A percentile compares a stretch with the other conserved stretches of the same genome.
Evolutionary conservation across 2,113 vertebrate species (phyloP).

Genomic region (Erythrocebus patas): DNA sequence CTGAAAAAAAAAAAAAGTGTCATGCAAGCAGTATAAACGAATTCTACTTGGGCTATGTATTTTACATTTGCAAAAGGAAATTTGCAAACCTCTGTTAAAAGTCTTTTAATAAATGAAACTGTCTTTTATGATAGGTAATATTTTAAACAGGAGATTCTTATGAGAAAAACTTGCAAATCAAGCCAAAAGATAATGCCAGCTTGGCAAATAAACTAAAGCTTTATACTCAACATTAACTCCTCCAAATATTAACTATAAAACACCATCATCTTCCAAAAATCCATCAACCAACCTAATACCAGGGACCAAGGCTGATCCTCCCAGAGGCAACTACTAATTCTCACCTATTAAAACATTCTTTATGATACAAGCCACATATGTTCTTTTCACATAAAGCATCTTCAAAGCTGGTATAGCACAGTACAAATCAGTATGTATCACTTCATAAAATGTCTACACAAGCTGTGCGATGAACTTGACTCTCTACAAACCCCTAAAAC

Average conservation of each 20-base stretch:
- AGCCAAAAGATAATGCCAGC: slow-evolving; percentile 6
- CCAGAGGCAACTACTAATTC: background rate
- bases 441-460: background rate
- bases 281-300: background rate
- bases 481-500: background rate
- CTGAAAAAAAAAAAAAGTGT: slow-evolving; percentile 83
- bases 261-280: background rate
- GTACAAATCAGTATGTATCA: background rate
- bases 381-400: background rate
- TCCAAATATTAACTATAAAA: slow-evolving; percentile 46
- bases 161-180: slow-evolving; percentile 11
- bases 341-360: slow-evolving; percentile 38
- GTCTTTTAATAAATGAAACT: slow-evolving; percentile 48
- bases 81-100: slow-evolving; percentile 25
- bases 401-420: background rate
- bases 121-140: background rate
- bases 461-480: background rate
- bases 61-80: slow-evolving; percentile 49
- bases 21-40: slow-evolving; percentile 83
- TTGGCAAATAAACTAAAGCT: background rate
- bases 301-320: background rate
- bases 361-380: background rate
- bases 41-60: slow-evolving; percentile 63
- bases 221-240: slow-evolving; percentile 3
- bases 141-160: slow-evolving; percentile 12